Base-by-base conservation (phyloP, 2,797 vertebrate genomes). In the Xiphorhynchus erythropygius region DNA sequence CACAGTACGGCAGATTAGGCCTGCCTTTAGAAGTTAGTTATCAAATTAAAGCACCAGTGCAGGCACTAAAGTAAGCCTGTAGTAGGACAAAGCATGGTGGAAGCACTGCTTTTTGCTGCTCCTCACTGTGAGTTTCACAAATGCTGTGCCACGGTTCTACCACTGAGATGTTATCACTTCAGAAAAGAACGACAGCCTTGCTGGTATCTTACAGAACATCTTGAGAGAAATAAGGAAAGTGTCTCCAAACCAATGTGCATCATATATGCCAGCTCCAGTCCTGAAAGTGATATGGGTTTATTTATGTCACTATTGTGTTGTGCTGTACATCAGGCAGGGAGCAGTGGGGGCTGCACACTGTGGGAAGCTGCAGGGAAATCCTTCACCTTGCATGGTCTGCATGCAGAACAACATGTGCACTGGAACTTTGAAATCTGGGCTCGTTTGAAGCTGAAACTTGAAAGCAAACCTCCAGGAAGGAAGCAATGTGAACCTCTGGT, bases 371-470 rank as follows among this genome's bases (percentile, higher is more conserved):
- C 81, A 55, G 65, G 89, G 82, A 84, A 93, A 78, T 47, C 88
- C 88, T 94, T 55, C 1, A 4, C 62, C 18, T 75, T 50, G 74
- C 59, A 4, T 7, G 59, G 89, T 87, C 68, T 79, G 82, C 67
- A 39, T 59, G 85, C 56, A 78, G 79, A 94, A 18, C 42, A 28
- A 28, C 3, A 5, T 1, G 5, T 14, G 12, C 1, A 3, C 32
- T 62, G 59, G 28, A 78, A 94, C 89, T 95, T 90, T 60, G 89
- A 96, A 95, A 96, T 78, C 76, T 73, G 73, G 55, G 33, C 63
- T 88, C 37, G 62, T 96, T 76, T 96, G 92, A 93, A 91, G 91
- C 44, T 73, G 67, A 76, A 84, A 90, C 87, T 94, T 96, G 83
- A 92, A 97, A 96, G 85, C 33, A 86, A 84, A 76, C 60, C 89